Evolutionary conservation across 2,113 vertebrate species (phyloP).

Genomic region (Cryptomyrus ogoouensis): DNA sequence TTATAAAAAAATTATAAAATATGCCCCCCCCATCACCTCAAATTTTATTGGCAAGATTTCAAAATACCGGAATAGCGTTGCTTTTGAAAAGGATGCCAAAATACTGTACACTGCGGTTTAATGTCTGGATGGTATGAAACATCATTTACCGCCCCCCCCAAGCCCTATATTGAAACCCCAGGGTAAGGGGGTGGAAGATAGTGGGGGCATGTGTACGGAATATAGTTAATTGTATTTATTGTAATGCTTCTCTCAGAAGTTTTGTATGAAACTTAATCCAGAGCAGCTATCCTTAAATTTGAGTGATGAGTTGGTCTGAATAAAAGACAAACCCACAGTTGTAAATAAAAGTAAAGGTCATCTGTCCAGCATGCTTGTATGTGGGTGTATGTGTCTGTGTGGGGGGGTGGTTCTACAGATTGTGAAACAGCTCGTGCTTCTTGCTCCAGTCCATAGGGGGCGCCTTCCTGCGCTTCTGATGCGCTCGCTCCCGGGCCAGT

Average conservation of each 20-base stretch:
- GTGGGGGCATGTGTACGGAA: neutral
- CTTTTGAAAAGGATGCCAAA: neutral
- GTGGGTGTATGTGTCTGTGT: conserved; percentile 9
- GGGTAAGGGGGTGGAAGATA: neutral
- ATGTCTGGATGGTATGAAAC: neutral
- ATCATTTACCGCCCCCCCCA: neutral
- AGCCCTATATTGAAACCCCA: neutral
- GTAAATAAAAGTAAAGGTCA: neutral
- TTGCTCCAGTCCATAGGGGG: conserved; percentile 99
- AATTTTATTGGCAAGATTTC: neutral
- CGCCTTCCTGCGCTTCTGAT: conserved; percentile 89
- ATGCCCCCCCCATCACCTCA: neutral
- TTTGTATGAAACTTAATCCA: neutral
- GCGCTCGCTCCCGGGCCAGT: conserved; percentile 84
- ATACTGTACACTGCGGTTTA: neutral
- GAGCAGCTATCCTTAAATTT: neutral
- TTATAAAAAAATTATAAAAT: neutral
- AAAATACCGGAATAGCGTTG: neutral
- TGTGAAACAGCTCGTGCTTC: conserved; percentile 97
- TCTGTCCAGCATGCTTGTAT: neutral
- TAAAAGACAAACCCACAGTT: too few species aligned
- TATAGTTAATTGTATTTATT: neutral
- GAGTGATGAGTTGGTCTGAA: neutral
- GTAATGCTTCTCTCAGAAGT: neutral
- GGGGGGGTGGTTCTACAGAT: conserved; percentile 65